Evolutionary conservation across 2,888 invertebrate species (phyloP), one percentile per base, ranked within the genome.

Genomic region (Hyppa rectilinea): DNA sequence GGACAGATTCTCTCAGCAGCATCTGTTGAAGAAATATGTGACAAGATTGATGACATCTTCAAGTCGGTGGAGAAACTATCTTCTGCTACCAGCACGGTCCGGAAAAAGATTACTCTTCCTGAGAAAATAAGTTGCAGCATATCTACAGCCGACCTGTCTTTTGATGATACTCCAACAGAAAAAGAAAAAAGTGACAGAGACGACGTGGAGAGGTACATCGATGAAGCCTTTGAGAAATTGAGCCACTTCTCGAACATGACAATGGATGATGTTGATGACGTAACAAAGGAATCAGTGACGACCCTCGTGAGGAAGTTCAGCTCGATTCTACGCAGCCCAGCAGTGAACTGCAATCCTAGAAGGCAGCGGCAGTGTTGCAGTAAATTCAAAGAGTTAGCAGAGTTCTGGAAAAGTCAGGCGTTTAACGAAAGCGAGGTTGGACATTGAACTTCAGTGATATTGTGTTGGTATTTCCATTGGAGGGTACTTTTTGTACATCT

Each of bases 11-110:
- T 94, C 0, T 94, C 95, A 1, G 94, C 94, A 0, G 85, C 85
- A 0, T 95, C 95, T 0, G 91, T 94, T 0, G 94, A 95, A 78
- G 91, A 93, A 2, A 93, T 95, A 10, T 95, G 95, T 60, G 88
- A 90, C 17, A 89, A 89, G 66, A 95, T 95, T 20, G 95, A 96
- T 55, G 90, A 93, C 7, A 89, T 95, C 2, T 95, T 96, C 80
- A 93, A 91, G 75, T 95, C 95, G 2, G 91, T 96, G 4, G 95
- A 95, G 23, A 92, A 92, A 53, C 78, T 95, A 0, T 91, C 89
- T 17, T 90, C 92, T 0, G 90, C 91, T 5, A 92, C 92, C 0
- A 92, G 92, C 31, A 92, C 93, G 0, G 69, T 92, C 0, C 85
- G 88, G 5, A 77, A 40, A 9, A 89, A 88, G 49, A 89, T 86